These are phyloP conservation scores for Ericerus pela DNA, from an alignment of 1,140 invertebrate species.

Conservation along the genomic window DNA sequence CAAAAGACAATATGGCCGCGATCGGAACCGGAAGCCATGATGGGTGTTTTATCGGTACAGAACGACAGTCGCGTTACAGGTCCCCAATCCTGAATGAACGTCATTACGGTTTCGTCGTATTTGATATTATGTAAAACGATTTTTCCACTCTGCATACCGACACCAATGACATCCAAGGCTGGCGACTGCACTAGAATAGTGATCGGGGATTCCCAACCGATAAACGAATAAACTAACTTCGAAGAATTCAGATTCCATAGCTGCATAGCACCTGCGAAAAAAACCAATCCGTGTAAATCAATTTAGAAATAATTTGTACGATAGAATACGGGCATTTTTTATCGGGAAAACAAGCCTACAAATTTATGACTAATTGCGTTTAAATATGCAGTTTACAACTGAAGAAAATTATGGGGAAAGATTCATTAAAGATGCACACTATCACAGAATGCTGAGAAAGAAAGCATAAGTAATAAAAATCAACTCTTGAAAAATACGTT, in stretches of 20 bases:
- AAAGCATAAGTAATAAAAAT: too few relatives aligned
- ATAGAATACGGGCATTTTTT: too few relatives aligned
- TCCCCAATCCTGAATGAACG: conserved; percentile 88
- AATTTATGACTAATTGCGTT: too few relatives aligned
- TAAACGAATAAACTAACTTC: conserved; percentile 65
- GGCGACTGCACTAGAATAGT: conserved; percentile 66
- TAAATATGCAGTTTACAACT: too few relatives aligned
- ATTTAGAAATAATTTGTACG: too few relatives aligned
- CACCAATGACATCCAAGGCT: conserved; percentile 74
- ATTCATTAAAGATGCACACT: too few relatives aligned
- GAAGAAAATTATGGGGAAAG: too few relatives aligned
- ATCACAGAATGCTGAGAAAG: too few relatives aligned
- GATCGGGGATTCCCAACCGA: conserved; percentile 55
- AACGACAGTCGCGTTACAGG: conserved; percentile 68
- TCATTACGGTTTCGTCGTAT: conserved; percentile 67
- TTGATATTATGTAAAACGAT: conserved; percentile 82
- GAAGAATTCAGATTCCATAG: conserved; percentile 77
- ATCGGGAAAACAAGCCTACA: too few relatives aligned
- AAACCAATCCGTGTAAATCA: too few relatives aligned
- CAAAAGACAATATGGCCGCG: conserved; percentile 78
- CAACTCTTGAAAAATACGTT: too few relatives aligned
- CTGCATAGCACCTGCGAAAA: conserved; percentile 58
- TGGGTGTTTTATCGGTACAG: conserved; percentile 66
- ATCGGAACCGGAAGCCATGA: conserved; percentile 70
- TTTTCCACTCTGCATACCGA: conserved; percentile 66